Evolutionary conservation across 2,113 vertebrate species (phyloP), one percentile per base, ranked within the genome.

Genomic region (Petromus typicus): DNA sequence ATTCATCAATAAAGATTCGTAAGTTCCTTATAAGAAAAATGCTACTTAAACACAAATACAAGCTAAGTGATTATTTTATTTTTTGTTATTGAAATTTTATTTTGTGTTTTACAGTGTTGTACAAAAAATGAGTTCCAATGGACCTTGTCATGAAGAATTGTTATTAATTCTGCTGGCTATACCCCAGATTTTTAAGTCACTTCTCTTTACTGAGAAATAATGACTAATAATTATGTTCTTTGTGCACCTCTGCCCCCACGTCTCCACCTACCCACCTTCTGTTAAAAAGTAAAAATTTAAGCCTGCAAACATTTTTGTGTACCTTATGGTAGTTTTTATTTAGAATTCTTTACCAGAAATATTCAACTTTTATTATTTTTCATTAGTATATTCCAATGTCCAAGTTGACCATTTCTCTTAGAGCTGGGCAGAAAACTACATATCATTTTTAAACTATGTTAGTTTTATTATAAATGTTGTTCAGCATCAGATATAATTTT

Each of bases 211-310:
- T 61, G 84, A 95, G 43, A 16, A n/a, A 79, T 71, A 89, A 59
- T 96, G 80, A 90, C 82, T 90, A 96, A 86, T 75, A 90, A 86
- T n/a, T 22, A 25, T 84, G 27, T 86, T 96, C 20, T 86, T 59
- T 82, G 66, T 92, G 88, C 22, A 93, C 43, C 12, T 93, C 85
- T 86, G 66, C 91, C 59, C 14, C 27, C 27, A 95, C 40, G 95
- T 69, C 86, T 97, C 13, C n/a, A 93, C 56, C 96, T 8, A 91
- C 32, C 0, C 0, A 88, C 96, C 17, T 97, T 87, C 40, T 95
- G 73, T 76, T 34, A n/a, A 59, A 89, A 90, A 73, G 20, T 43
- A 64, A 95, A 95, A 94, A 96, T 61, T 89, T 66, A 94, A 94
- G 76, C 16, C 45, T 94, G n/a, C 27, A 86, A 37, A 92, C 2